These are phyloP conservation scores for Daboia siamensis DNA, from an alignment of 2,113 vertebrate genomes.

Conservation along the genomic window DNA sequence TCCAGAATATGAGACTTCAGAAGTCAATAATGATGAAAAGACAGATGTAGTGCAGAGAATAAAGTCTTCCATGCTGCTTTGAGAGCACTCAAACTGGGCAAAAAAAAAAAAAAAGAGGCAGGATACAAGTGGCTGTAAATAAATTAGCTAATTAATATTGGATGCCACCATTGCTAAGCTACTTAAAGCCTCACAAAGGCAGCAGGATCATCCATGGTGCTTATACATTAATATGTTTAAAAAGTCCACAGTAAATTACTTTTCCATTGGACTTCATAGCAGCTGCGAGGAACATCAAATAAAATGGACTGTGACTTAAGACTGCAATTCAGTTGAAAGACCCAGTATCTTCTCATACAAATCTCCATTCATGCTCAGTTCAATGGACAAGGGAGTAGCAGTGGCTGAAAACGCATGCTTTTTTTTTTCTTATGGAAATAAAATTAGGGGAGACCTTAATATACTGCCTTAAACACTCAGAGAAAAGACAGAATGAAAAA, in stretches of 20 bases:
- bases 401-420: not conserved
- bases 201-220: not conserved
- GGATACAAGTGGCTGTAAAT: not conserved
- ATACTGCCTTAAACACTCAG: not conserved
- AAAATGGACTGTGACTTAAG: not conserved
- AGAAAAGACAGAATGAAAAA: not conserved
- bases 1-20: not conserved
- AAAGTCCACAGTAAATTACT: not conserved
- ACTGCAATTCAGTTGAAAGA: not conserved
- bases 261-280: not conserved
- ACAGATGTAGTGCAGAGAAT: not conserved
- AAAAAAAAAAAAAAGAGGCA: not conserved
- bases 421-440: not conserved
- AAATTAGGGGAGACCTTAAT: not conserved
- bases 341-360: not conserved
- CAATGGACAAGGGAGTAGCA: not conserved
- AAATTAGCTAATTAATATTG: not conserved
- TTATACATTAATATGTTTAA: not conserved
- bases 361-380: not conserved
- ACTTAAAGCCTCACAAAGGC: not conserved
- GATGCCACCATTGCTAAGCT: not conserved
- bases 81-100: not conserved
- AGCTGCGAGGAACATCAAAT: not conserved
- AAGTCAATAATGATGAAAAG: not conserved
- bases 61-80: not conserved